A percentile compares a stretch with the other conserved stretches of the same genome.
Evolutionary conservation across 2,888 invertebrate genomes (phyloP).

Genomic region (Latrodectus elegans): DNA sequence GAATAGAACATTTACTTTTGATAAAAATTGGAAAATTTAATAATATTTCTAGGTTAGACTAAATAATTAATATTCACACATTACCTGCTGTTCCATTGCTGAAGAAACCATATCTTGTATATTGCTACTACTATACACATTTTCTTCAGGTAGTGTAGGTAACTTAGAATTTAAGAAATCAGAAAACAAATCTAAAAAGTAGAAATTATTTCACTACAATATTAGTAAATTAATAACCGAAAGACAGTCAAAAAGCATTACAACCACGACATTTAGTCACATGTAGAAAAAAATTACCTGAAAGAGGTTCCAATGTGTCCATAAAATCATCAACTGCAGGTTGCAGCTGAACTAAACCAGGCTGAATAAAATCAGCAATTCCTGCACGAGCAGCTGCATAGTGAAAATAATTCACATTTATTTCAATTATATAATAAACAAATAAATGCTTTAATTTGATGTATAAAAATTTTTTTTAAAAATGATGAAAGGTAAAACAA

Average conservation of each 20-base stretch:
- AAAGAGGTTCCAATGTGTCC: constrained; percentile 80
- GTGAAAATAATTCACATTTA: neutral
- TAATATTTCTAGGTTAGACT: neutral
- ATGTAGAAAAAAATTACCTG: constrained; percentile 70
- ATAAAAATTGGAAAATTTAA: too few species aligned
- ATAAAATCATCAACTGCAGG: constrained; percentile 97
- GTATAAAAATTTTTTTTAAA: neutral
- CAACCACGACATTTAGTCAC: neutral
- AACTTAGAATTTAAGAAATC: constrained; percentile 79
- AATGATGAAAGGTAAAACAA: too few species aligned
- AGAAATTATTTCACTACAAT: constrained; percentile 9
- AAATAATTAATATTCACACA: neutral
- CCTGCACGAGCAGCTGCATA: constrained; percentile 81
- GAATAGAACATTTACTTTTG: too few species aligned
- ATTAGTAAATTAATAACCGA: neutral
- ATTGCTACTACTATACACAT: constrained; percentile 36
- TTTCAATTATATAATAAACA: too few species aligned
- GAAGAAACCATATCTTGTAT: constrained; percentile 39
- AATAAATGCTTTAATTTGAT: neutral
- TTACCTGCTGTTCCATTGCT: constrained; percentile 46
- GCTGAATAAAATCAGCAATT: constrained; percentile 97
- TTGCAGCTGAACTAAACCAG: constrained; percentile 96
- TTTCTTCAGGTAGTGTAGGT: constrained; percentile 80
- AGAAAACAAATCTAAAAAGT: constrained; percentile 72
- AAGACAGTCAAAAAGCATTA: neutral